Base-by-base conservation (phyloP, 2,113 vertebrate species). In the Bungarus multicinctus region DNA sequence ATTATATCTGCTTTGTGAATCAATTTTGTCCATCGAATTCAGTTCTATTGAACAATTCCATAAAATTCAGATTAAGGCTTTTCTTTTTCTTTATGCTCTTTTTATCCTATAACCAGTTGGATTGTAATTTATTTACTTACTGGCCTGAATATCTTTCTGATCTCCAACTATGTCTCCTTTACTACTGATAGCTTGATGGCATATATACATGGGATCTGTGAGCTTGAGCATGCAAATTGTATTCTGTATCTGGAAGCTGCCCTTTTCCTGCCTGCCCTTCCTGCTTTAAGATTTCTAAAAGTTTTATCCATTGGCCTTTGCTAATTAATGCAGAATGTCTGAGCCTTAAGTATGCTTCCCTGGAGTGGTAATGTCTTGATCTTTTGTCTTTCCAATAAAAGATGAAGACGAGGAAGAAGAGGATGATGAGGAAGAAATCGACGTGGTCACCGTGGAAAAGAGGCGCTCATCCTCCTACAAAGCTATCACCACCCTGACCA, bases 361-460 rank as follows among this genome's bases (percentile, higher is more conserved):
- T 39, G 3, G 39, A 86, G 94, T 47, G 94, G 3, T 97, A 96
- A 97, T 0, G 0, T 25, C 45, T 94, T 89, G 45, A 11, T 93
- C 0, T 95, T 85, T 92, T 93, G 91, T 93, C 47, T 27, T 90
- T 30, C 0, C 97, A 97, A 97, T 20, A 0, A 98, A 99, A 0
- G 99, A 99, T 0, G 99, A 99, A 0, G 99, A 99, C 0, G 98
- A 98, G 0, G 99, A 99, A 0, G 99, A 99, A 0, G 99, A 99
- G 0, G 99, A 99, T 0, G 99, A 60, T 25, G 99, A 99, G 50
- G 99, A 99, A 87, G 99, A 99, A 94, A 99, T 99, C 0, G 99
- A 99, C 69, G 99, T 99, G 69, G 99, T 99, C 0, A 99, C 99
- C 20, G 99, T 99, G 90, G 99, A 99, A 96, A 98, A 99, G 94